A percentile compares a stretch with the other conserved stretches of the same genome.
Conservation (phyloP, 2,797 vertebrate species). For the Melanotaenia nigrans region DNA sequence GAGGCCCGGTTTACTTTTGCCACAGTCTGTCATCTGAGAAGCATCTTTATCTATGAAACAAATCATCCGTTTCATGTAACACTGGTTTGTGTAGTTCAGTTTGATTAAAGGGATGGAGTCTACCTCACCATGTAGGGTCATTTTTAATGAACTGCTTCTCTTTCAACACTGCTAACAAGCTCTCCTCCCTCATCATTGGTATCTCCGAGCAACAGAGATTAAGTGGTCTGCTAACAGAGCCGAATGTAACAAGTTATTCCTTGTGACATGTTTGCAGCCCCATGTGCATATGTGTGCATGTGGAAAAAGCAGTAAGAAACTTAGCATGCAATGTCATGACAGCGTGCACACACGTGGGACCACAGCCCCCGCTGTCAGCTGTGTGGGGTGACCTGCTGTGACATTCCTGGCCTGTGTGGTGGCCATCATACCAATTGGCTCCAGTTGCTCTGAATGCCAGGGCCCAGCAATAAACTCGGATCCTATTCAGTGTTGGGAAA, state of each 20-base stretch:
- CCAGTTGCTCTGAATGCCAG: constrained; percentile 74
- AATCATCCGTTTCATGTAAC: constrained; percentile 59
- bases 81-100: constrained; percentile 24
- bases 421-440: constrained; percentile 65
- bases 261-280: constrained; percentile 35
- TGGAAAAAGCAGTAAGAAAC: constrained; percentile 32
- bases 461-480: constrained; percentile 64
- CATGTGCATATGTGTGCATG: constrained; percentile 10
- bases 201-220: constrained; percentile 52
- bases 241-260: constrained; percentile 61
- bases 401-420: constrained; percentile 72
- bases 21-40: constrained; percentile 34
- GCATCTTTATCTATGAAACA: constrained; percentile 56
- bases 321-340: constrained; percentile 36
- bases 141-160: constrained; percentile 45
- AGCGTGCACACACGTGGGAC: constrained; percentile 26
- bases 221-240: constrained; percentile 56
- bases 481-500: constrained; percentile 60
- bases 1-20: constrained; percentile 50
- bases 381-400: constrained; percentile 76
- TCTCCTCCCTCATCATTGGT: constrained; percentile 48
- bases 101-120: constrained; percentile 39
- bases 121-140: constrained; percentile 68
- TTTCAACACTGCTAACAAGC: constrained; percentile 51
- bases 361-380: constrained; percentile 75